phyloP scores from a whole-genome alignment of 1,140 invertebrate genomes.

The Acyrthosiphon pisum region DNA sequence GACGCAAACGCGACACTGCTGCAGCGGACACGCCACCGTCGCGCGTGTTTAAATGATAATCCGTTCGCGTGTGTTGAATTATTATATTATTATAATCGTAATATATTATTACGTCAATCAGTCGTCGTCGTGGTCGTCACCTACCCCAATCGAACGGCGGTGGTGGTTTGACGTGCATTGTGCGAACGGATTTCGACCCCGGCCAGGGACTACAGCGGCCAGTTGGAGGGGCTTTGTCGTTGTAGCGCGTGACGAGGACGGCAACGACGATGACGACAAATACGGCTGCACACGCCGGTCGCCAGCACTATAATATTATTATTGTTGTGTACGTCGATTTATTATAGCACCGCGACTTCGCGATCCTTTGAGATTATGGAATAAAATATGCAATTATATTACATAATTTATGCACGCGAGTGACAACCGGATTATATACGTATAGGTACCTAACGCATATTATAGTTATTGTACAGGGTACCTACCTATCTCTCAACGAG shows the following conservation, averaged over 20 bases:
- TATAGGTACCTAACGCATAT: too few relatives aligned
- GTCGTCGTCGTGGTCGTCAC: background rate
- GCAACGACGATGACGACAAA: background rate
- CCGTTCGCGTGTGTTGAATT: background rate
- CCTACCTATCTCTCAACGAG: background rate
- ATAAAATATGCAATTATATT: background rate
- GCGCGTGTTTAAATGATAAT: background rate
- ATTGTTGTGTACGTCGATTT: background rate
- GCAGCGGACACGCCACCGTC: background rate
- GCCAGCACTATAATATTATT: background rate
- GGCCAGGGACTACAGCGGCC: too few relatives aligned
- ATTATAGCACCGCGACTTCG: background rate
- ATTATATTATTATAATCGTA: background rate
- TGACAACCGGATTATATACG: background rate
- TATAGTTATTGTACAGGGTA: background rate
- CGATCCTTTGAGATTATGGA: background rate
- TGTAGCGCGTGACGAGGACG: too few relatives aligned
- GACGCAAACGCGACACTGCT: background rate
- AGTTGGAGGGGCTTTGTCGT: background rate
- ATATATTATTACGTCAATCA: slow-evolving; percentile 5
- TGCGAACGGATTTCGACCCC: slow-evolving; percentile 10
- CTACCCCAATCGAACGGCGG: background rate
- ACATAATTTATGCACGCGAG: background rate
- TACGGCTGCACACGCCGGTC: background rate
- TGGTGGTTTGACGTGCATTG: background rate